These are phyloP conservation scores for Campaea margaritaria DNA, from an alignment of 2,888 invertebrate genomes.

Conservation along the genomic window DNA sequence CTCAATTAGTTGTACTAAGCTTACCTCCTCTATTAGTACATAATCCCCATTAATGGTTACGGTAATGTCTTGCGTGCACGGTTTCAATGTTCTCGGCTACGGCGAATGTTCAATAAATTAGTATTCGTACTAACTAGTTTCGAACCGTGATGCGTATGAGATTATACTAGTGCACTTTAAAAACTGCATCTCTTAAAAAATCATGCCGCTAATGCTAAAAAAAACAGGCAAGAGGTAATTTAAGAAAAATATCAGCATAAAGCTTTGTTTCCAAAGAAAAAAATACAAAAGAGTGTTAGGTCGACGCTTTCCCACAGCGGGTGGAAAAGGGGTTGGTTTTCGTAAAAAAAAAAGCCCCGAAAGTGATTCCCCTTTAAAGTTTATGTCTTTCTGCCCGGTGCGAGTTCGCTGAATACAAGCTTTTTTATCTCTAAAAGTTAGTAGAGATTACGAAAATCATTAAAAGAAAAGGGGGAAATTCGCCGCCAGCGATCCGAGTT, in stretches of 20 bases:
- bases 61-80: constrained; percentile 11
- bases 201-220: constrained; percentile 15
- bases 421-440: constrained; percentile 44
- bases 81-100: constrained; percentile 3
- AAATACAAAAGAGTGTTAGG: constrained; percentile 40
- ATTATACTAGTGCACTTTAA: not conserved
- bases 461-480: constrained; percentile 40
- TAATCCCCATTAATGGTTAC: constrained; percentile 24
- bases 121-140: not conserved
- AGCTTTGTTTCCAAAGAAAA: constrained; percentile 41
- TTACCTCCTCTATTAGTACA: constrained; percentile 28
- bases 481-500: constrained; percentile 28
- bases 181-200: constrained; percentile 11
- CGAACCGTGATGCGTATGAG: not conserved
- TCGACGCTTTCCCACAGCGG: constrained; percentile 41
- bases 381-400: constrained; percentile 45
- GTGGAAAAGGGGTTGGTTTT: constrained; percentile 43
- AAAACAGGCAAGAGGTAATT: constrained; percentile 30
- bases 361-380: constrained; percentile 47
- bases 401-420: constrained; percentile 44
- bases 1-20: constrained; percentile 33
- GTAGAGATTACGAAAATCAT: constrained; percentile 44
- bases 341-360: constrained; percentile 43
- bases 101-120: constrained; percentile 5
- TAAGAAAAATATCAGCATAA: constrained; percentile 35